These are phyloP conservation scores for Ambastaia sidthimunki DNA, from an alignment of 2,797 vertebrate species.

Conservation along the genomic window DNA sequence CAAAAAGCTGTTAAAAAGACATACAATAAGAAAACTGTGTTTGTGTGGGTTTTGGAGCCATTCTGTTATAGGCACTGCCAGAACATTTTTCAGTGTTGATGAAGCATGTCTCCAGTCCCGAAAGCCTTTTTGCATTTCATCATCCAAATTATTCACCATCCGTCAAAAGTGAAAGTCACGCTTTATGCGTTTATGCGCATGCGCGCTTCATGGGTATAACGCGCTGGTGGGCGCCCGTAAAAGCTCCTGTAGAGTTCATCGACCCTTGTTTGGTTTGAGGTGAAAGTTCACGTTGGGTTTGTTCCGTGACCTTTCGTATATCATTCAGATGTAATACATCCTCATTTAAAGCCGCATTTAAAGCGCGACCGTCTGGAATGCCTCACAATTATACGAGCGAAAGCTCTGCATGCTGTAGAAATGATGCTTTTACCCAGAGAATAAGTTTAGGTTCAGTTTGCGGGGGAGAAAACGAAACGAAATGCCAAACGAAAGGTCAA, in stretches of 20 bases:
- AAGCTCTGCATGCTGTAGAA: no score
- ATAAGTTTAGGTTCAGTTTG: no score
- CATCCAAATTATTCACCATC: slow-evolving; percentile 60
- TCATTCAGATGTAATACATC: no score
- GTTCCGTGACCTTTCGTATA: no score
- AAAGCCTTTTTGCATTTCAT: slow-evolving; percentile 60
- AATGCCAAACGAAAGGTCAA: no score
- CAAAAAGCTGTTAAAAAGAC: slow-evolving; percentile 4
- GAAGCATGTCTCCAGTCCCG: slow-evolving; percentile 67
- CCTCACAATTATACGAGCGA: no score
- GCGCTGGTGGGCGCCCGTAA: slow-evolving; percentile 20
- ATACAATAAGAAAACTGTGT: neutral
- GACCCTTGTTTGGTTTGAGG: slow-evolving; percentile 17
- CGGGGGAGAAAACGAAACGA: no score
- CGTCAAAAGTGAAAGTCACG: slow-evolving; percentile 36
- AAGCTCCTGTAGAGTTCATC: neutral
- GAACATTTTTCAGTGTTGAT: slow-evolving; percentile 67
- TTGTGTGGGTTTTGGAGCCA: slow-evolving; percentile 49
- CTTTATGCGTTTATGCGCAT: neutral
- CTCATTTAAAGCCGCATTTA: no score
- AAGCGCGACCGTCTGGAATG: no score
- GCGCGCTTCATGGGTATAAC: slow-evolving; percentile 8
- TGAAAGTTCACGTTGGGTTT: no score
- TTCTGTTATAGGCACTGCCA: slow-evolving; percentile 32
- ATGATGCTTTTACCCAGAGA: no score